Evolutionary conservation across 2,113 vertebrate genomes (phyloP).

Genomic region (Gymnogyps californianus): DNA sequence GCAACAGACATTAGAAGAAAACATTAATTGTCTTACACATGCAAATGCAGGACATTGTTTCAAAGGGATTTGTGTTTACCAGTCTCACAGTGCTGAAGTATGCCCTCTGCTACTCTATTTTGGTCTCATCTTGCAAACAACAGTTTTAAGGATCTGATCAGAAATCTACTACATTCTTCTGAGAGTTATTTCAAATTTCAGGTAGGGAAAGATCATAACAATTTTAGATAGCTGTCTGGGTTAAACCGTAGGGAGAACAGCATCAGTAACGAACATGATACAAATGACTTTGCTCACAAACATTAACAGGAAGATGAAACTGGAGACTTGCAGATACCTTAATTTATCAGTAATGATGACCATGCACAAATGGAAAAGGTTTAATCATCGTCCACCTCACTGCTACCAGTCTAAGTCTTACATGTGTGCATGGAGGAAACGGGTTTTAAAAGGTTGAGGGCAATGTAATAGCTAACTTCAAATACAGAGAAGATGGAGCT

Average conservation of each 20-base stretch:
- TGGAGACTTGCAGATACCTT: neutral
- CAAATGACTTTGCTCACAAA: neutral
- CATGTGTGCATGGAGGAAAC: neutral
- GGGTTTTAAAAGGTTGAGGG: neutral
- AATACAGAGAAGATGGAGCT: neutral
- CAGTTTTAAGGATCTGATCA: neutral
- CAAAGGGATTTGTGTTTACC: neutral
- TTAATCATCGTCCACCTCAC: neutral
- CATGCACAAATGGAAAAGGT: neutral
- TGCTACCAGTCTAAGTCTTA: neutral
- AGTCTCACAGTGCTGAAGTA: neutral
- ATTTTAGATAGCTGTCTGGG: neutral
- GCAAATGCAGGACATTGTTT: neutral
- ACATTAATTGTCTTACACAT: neutral
- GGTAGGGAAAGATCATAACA: neutral
- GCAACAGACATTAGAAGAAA: neutral
- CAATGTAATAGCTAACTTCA: neutral
- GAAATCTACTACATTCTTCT: neutral
- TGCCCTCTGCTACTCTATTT: neutral
- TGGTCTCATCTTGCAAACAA: neutral
- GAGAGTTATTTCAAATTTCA: neutral
- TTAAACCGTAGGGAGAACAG: neutral
- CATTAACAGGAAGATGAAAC: neutral
- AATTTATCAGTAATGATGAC: neutral
- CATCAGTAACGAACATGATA: neutral